Conservation (phyloP, 2,797 vertebrate species). For the Rhodeus uyekii region DNA sequence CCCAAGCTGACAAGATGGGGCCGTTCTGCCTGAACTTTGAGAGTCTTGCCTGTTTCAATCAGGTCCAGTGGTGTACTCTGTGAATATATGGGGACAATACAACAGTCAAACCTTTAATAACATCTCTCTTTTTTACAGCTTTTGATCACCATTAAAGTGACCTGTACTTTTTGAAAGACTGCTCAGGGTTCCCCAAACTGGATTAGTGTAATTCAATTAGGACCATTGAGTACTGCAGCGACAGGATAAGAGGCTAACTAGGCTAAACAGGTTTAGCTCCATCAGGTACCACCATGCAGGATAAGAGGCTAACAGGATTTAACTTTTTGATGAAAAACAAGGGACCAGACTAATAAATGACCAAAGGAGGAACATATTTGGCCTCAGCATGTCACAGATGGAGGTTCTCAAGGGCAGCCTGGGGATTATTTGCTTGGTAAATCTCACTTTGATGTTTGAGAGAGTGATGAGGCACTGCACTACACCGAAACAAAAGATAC, state of each 20-base stretch:
- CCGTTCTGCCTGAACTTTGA: constrained; percentile 94
- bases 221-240: constrained; percentile 34
- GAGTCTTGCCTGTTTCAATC: constrained; percentile 89
- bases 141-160: constrained; percentile 31
- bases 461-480: neutral
- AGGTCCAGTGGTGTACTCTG: constrained; percentile 91
- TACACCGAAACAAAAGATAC: neutral
- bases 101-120: constrained; percentile 4
- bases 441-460: neutral
- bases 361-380: constrained; percentile 24
- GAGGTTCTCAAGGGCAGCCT: constrained; percentile 38
- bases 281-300: constrained; percentile 42
- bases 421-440: constrained; percentile 26
- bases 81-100: constrained; percentile 7
- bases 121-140: constrained; percentile 23
- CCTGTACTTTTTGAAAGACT: constrained; percentile 33
- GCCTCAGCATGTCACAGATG: constrained; percentile 23
- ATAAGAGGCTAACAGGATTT: constrained; percentile 57
- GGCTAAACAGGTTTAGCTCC: constrained; percentile 44
- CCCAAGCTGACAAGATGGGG: constrained; percentile 96
- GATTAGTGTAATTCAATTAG: constrained; percentile 56
- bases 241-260: constrained; percentile 48
- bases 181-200: constrained; percentile 38
- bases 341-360: neutral
- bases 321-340: constrained; percentile 31